Percentiles rank a stretch among this genome's conserved stretches.
phyloP scores from a whole-genome alignment of 2,888 invertebrate genomes.

The Ischnus inquisitorius region DNA sequence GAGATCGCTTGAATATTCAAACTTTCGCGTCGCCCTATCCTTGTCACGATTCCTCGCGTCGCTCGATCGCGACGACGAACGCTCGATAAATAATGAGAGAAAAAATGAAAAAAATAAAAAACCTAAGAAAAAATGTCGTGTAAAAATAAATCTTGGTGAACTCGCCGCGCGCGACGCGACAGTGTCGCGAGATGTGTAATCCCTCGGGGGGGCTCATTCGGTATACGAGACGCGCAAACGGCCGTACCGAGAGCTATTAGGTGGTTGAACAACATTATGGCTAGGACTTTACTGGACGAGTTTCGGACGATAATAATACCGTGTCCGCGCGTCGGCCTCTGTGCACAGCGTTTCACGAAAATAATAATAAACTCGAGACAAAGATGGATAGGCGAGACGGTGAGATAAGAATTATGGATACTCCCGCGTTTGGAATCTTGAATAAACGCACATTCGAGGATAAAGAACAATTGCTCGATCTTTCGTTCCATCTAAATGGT shows the following conservation, averaged over 20 bases:
- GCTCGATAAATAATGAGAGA: slow-evolving; percentile 77
- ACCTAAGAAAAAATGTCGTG: slow-evolving; percentile 49
- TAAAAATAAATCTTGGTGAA: slow-evolving; percentile 75
- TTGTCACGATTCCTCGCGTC: slow-evolving; percentile 63
- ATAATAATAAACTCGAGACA: slow-evolving; percentile 7
- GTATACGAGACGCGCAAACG: slow-evolving; percentile 24
- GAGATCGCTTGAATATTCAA: slow-evolving; percentile 80
- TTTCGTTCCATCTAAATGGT: neutral
- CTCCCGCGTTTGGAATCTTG: neutral
- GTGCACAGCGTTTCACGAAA: neutral
- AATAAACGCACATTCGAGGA: neutral
- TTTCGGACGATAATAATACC: slow-evolving; percentile 52
- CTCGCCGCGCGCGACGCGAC: neutral
- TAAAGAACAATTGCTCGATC: neutral
- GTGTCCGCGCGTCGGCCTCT: neutral
- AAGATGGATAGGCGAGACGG: slow-evolving; percentile 5
- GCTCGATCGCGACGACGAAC: slow-evolving; percentile 26
- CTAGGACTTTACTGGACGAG: slow-evolving; percentile 3
- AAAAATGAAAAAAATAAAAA: slow-evolving; percentile 61
- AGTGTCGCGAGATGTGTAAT: slow-evolving; percentile 64
- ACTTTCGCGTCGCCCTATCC: slow-evolving; percentile 69
- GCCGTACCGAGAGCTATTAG: neutral
- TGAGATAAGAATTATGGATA: slow-evolving; percentile 9
- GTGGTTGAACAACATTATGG: slow-evolving; percentile 15
- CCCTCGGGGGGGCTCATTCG: slow-evolving; percentile 27